Evolutionary conservation across 2,797 vertebrate genomes (phyloP), one percentile per base, ranked within the genome.

Genomic region (Characodon lateralis): DNA sequence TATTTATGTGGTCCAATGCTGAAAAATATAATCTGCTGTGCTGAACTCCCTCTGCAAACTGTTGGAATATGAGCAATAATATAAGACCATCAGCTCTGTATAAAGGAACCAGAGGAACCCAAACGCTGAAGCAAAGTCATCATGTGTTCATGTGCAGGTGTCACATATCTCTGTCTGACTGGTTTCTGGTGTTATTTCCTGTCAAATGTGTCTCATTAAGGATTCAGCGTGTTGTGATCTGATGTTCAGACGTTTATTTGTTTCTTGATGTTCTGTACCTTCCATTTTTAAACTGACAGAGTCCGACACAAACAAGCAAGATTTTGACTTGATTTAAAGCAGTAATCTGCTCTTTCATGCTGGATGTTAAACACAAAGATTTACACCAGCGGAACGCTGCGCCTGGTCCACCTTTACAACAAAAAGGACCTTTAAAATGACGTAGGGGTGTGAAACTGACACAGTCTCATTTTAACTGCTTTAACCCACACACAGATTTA

Each of bases 21-120:
- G 76, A 69, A 71, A 77, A 61, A 18, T 41, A 56, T 48, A 14
- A 0, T 5, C 84, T 68, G 53, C 56, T 79, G 79, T 85, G 83
- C 88, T 82, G 80, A 85, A 74, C 51, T 48, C 58, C 50, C 55
- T 78, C 46, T 78, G 56, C 70, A 66, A 24, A 51, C 6, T 24
- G 43, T 79, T 63, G 73, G 69, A n/a, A 31, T 55, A 77, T 55
- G 65, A 86, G 84, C 87, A 91, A 89, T 91, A 90, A 87, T n/a
- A 70, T 53, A 4, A 22, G 10, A 28, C 26, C 35, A 58, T 73
- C 69, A 68, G 26, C 58, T 71, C 53, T 41, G 1, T 9, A 71
- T n/a, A 6, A n/a, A 7, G 63, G 16, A 39, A 3, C 6, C 35
- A 10, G 31, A 20, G 35, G 50, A 20, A 6, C 50, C 50, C 2